Percentiles rank a stretch among this genome's conserved stretches.
Conservation (phyloP, 1,140 invertebrate genomes). For the Lepidostoma basale region DNA sequence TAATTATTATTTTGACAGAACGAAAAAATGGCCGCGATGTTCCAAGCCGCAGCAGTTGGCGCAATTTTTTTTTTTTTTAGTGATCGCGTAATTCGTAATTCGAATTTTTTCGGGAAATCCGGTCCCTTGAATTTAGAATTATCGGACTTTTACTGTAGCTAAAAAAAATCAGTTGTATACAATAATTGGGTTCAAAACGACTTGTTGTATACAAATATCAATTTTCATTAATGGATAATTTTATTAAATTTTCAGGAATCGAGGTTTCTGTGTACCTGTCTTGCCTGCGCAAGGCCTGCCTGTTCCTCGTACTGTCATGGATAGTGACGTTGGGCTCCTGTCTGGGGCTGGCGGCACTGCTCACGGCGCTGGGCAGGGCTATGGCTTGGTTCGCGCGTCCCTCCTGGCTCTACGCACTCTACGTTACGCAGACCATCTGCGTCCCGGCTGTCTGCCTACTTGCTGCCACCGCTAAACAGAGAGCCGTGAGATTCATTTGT, state of each 20-base stretch:
- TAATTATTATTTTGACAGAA: too few relatives aligned
- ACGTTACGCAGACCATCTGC: constrained; percentile 65
- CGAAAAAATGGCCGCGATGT: too few relatives aligned
- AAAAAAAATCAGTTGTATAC: too few relatives aligned
- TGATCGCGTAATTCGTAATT: too few relatives aligned
- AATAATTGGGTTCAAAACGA: too few relatives aligned
- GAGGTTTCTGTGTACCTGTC: constrained; percentile 25
- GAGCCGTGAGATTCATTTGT: constrained; percentile 29
- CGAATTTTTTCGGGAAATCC: too few relatives aligned
- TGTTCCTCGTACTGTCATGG: constrained; percentile 33
- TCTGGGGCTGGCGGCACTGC: constrained; percentile 54
- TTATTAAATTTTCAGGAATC: constrained; percentile 24
- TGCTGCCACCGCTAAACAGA: constrained; percentile 35
- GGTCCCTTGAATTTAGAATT: too few relatives aligned
- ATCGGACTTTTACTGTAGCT: too few relatives aligned
- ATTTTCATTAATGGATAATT: neutral
- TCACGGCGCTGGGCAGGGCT: constrained; percentile 63
- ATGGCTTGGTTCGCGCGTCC: constrained; percentile 74
- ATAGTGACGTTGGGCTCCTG: constrained; percentile 57
- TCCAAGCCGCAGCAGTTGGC: too few relatives aligned
- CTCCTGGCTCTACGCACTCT: constrained; percentile 64
- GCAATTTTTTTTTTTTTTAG: too few relatives aligned
- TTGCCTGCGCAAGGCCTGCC: constrained; percentile 29
- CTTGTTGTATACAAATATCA: too few relatives aligned
- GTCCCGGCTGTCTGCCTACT: constrained; percentile 60